phyloP scores from a whole-genome alignment of 2,797 vertebrate genomes.

The Uromys caudimaculatus region DNA sequence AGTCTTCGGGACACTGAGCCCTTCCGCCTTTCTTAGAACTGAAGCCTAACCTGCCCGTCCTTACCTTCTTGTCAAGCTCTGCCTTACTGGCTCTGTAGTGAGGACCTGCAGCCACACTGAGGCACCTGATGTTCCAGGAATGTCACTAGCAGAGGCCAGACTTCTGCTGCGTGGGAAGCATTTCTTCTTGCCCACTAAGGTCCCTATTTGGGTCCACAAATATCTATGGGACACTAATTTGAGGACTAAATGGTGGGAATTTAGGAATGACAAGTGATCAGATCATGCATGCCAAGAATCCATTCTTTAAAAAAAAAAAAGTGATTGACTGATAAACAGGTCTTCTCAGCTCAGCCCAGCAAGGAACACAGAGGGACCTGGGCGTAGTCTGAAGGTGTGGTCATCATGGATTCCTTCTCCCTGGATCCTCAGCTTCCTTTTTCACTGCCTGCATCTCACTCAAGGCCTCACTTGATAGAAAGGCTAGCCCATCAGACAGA shows the following conservation, averaged over 20 bases:
- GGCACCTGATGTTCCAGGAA: neutral
- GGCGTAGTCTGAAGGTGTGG: fast-evolving
- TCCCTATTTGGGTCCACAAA: neutral
- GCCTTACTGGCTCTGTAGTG: neutral
- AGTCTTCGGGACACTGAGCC: neutral
- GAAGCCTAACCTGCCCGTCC: neutral
- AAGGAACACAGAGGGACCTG: too few relatives aligned
- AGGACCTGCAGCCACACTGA: neutral
- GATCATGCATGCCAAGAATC: neutral
- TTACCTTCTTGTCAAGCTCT: neutral
- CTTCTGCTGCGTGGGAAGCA: neutral
- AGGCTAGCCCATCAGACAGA: neutral
- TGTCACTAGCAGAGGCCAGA: neutral
- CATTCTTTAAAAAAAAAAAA: neutral
- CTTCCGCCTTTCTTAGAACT: neutral
- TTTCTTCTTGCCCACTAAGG: neutral
- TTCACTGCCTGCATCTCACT: neutral
- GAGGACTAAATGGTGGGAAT: neutral
- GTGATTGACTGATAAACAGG: neutral
- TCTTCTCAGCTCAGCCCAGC: neutral
- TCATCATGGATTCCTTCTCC: neutral
- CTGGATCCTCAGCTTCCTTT: neutral
- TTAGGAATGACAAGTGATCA: neutral
- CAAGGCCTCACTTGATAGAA: neutral
- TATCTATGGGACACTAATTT: neutral